These are phyloP conservation scores for Hipparchia sbordonii DNA, from an alignment of 2,888 invertebrate genomes.

Conservation along the genomic window DNA sequence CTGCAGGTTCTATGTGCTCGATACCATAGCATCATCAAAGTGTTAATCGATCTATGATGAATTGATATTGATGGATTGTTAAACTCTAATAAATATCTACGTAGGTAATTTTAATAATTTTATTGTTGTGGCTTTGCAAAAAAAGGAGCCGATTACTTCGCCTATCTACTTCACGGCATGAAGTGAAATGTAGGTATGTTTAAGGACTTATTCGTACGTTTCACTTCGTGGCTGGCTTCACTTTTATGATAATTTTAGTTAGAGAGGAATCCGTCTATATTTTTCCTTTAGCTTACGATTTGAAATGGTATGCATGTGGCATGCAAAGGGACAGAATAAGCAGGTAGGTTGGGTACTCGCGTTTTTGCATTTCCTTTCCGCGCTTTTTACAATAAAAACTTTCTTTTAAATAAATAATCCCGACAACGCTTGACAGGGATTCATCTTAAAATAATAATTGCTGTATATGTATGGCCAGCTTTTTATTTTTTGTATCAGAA, in stretches of 20 bases:
- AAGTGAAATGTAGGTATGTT: too few relatives aligned
- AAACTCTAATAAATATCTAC: too few relatives aligned
- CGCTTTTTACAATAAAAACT: conserved; percentile 82
- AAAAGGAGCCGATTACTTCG: background rate
- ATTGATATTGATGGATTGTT: too few relatives aligned
- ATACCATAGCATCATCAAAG: too few relatives aligned
- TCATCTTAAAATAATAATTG: conserved; percentile 79
- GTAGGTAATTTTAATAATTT: too few relatives aligned
- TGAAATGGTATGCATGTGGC: conserved; percentile 75
- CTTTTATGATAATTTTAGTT: background rate
- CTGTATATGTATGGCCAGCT: conserved; percentile 49
- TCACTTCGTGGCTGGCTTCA: background rate
- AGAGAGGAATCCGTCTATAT: background rate
- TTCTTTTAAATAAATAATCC: conserved; percentile 83
- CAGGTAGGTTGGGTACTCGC: conserved; percentile 65
- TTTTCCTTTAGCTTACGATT: conserved; percentile 30
- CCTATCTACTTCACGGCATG: too few relatives aligned
- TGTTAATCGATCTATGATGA: too few relatives aligned
- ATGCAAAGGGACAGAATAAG: conserved; percentile 74
- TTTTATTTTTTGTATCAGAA: conserved; percentile 44
- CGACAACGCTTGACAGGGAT: conserved; percentile 77
- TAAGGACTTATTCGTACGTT: too few relatives aligned
- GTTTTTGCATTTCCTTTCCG: conserved; percentile 82
- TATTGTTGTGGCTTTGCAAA: background rate
- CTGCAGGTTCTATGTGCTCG: too few relatives aligned